Evolutionary conservation across 2,113 vertebrate genomes (phyloP), one percentile per base, ranked within the genome.

Genomic region (Clarias gariepinus): DNA sequence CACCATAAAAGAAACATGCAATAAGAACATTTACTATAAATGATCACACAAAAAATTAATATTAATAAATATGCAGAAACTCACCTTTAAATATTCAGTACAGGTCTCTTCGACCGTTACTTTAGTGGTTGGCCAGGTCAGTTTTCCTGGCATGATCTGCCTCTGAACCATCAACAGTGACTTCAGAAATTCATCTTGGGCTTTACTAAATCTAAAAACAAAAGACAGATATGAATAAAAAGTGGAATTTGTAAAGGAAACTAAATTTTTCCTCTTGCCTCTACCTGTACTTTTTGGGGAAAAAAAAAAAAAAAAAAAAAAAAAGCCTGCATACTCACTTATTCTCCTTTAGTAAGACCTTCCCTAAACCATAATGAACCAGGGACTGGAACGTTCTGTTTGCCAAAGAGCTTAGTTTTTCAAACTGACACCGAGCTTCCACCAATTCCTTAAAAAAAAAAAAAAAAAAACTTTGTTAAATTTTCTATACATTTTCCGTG

Each of bases 41-140:
- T 1, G 2, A 25, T 63, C 4, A 55, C 13, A 18, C 25, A 1
- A 66, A 57, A 23, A 55, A 10, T 0, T 23, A 47, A 66, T 2
- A 57, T 36, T 15, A 55, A 9, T 33, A 36, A 57, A 5, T 19
- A 5, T 41, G 19, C 30, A 23, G 3, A 41, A 80, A 28, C 6
- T 55, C 87, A 98, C 98, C 95, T 95, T 94, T 89, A 99, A 96
- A 91, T 93, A 93, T 11, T 96, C 95, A 1, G 89, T 89, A n/a
- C 94, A 91, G 0, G 97, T 96, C 91, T 99, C 98, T 93, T 97
- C 94, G 61, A 99, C 94, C 78, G 96, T 90, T 85, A 94, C 91
- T 86, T 94, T 94, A 1, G 96, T 97, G 86, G 96, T 95, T 8
- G 98, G 98, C 98, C 98, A 99, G 8, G 95, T 97, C 85, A 98